Percentiles rank a stretch among this genome's conserved stretches.
Evolutionary conservation across 2,113 vertebrate species (phyloP).

Genomic region (Epinephelus lanceolatus): DNA sequence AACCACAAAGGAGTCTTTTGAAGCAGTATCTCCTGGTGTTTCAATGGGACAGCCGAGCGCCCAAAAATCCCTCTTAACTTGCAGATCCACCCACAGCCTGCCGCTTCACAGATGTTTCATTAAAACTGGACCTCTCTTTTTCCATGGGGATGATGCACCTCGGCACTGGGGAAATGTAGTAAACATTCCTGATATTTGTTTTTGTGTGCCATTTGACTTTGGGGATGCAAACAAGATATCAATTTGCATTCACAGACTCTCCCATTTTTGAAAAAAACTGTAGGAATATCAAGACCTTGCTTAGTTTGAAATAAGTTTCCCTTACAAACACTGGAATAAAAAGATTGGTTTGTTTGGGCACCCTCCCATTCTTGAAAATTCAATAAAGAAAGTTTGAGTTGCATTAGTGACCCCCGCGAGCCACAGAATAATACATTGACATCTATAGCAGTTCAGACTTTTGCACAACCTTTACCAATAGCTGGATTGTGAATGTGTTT

Average conservation of each 20-base stretch:
- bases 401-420: not conserved
- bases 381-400: not conserved
- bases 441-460: not conserved
- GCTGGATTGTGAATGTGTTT: not conserved
- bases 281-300: not conserved
- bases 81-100: conserved; percentile 53
- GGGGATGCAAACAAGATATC: conserved; percentile 14
- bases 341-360: conserved; percentile 5
- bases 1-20: conserved; percentile 64
- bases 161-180: conserved; percentile 39
- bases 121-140: conserved; percentile 62
- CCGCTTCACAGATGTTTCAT: conserved; percentile 76
- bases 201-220: conserved; percentile 40
- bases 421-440: not conserved
- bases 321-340: not conserved
- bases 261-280: conserved; percentile 11
- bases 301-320: not conserved
- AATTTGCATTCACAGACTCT: not conserved
- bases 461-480: not conserved
- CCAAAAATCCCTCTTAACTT: conserved; percentile 62
- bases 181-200: conserved; percentile 51
- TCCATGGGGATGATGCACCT: conserved; percentile 27
- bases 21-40: conserved; percentile 71
- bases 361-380: not conserved
- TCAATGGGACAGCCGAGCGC: conserved; percentile 60